These are phyloP conservation scores for Serilophus lunatus DNA, from an alignment of 2,113 vertebrate species.

Conservation along the genomic window DNA sequence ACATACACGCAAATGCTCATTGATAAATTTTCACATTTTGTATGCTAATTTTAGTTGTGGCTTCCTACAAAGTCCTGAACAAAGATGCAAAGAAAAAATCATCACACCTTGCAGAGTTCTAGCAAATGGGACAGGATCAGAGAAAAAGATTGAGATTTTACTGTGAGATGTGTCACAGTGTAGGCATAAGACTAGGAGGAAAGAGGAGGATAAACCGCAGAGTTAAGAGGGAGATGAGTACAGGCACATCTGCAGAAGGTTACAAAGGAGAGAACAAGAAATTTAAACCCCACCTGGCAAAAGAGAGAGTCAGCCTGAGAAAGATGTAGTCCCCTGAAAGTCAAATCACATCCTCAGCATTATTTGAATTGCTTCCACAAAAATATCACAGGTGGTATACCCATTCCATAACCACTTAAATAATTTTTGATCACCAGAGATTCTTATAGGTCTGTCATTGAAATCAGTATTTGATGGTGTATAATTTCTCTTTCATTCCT, in stretches of 20 bases:
- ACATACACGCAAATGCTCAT: fast-evolving
- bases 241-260: background rate
- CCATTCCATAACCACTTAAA: background rate
- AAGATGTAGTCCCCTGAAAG: background rate
- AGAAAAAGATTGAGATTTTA: background rate
- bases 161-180: background rate
- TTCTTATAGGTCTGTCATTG: background rate
- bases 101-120: background rate
- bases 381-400: background rate
- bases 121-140: background rate
- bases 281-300: background rate
- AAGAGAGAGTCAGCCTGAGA: background rate
- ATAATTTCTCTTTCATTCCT: background rate
- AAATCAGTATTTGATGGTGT: background rate
- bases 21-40: background rate
- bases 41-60: background rate
- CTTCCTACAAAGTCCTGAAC: background rate
- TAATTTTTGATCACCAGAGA: background rate
- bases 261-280: background rate
- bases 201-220: background rate
- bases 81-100: background rate
- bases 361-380: background rate
- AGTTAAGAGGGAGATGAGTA: background rate
- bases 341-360: background rate
- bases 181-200: background rate